These are phyloP conservation scores for Porites evermanni DNA, from an alignment of 92 coral and sea anemone genomes.

Conservation along the genomic window DNA sequence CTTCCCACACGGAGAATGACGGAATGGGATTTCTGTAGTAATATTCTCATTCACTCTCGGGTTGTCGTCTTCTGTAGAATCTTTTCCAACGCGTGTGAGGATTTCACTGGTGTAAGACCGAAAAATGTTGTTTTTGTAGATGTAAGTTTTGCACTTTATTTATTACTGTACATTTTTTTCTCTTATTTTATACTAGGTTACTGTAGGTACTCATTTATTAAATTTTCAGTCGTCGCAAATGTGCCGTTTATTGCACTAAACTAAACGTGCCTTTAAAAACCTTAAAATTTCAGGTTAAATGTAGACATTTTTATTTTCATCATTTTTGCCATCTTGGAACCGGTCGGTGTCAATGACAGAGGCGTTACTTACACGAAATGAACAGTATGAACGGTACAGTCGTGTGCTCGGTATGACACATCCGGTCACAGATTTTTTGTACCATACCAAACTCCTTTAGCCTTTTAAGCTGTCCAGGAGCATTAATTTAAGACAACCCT, in stretches of 20 bases:
- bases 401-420: background rate
- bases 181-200: background rate
- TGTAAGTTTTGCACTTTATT: background rate
- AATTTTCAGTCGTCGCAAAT: background rate
- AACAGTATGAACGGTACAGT: background rate
- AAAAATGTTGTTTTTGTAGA: background rate
- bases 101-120: background rate
- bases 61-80: background rate
- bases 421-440: background rate
- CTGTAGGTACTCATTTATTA: background rate
- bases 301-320: background rate
- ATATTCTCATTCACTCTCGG: background rate
- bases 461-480: no score
- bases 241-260: background rate
- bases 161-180: background rate
- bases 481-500: no score
- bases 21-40: slow-evolving; percentile 19
- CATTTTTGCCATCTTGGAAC: background rate
- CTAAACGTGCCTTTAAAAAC: background rate
- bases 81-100: background rate
- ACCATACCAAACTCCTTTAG: background rate
- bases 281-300: background rate
- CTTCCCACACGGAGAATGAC: slow-evolving; percentile 41
- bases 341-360: background rate
- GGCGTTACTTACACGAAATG: background rate